These are phyloP conservation scores for Physocephala rufipes DNA, from an alignment of 2,888 invertebrate species.

Conservation along the genomic window DNA sequence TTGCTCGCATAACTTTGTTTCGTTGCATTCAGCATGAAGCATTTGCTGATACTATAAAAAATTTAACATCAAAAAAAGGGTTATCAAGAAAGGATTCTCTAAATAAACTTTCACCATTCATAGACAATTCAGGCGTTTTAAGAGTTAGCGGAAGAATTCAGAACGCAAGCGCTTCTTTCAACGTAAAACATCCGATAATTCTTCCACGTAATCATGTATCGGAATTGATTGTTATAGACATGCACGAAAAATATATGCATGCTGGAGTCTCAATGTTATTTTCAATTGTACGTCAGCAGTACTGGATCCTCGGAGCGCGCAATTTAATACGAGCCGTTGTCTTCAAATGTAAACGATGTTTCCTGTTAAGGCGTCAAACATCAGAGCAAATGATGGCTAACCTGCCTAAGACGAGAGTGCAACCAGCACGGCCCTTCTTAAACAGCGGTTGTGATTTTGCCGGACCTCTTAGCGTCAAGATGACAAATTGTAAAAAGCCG, in stretches of 20 bases:
- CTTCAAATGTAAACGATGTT: constrained; percentile 27
- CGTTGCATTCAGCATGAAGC: constrained; percentile 6
- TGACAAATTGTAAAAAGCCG: constrained; percentile 6
- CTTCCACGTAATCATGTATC: constrained; percentile 31
- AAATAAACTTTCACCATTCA: constrained; percentile 32
- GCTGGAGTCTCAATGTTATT: constrained; percentile 39
- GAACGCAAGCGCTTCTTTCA: constrained; percentile 14
- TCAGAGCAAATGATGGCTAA: constrained; percentile 35
- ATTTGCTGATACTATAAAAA: not conserved
- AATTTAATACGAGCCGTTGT: constrained; percentile 35
- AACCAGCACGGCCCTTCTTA: constrained; percentile 28
- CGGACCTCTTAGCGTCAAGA: not conserved
- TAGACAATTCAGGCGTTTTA: constrained; percentile 30
- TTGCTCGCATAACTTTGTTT: not conserved
- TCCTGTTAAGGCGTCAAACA: constrained; percentile 21
- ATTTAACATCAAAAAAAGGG: not conserved
- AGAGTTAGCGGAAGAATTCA: constrained; percentile 34
- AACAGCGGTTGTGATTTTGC: constrained; percentile 31
- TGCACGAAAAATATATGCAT: constrained; percentile 29
- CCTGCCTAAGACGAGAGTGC: constrained; percentile 30
- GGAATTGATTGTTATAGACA: constrained; percentile 22
- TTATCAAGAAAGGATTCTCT: constrained; percentile 6
- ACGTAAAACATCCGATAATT: constrained; percentile 39
- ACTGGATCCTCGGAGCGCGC: constrained; percentile 41
- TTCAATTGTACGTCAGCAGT: constrained; percentile 40